Base-by-base conservation (phyloP, 2,888 invertebrate genomes). In the Polietes domitor region DNA sequence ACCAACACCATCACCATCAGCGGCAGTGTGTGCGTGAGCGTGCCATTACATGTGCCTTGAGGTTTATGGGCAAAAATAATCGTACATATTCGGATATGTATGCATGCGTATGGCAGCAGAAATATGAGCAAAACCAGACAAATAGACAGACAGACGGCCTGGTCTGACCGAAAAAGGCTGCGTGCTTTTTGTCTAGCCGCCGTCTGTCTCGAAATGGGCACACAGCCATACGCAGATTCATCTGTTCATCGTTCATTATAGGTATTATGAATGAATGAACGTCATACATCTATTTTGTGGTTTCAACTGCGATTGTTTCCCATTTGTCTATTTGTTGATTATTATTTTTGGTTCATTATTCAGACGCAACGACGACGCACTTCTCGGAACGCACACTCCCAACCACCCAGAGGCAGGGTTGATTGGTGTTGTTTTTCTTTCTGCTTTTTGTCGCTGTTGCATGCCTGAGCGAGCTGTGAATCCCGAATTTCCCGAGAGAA, bases 31-130 rank as follows among this genome's bases (percentile, higher is more conserved):
- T 84, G 78, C 78, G 82, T 76, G 85, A 86, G 86, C 86, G 86
- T 86, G 86, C 85, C 85, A 80, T 76, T 84, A 83, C 86, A 86
- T 86, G 82, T 80, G 83, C 80, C 82, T 81, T 72, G 79, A 74
- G 86, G 86, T 86, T 86, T 84, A 85, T 76, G 21, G 68, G 41
- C 68, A 15, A 68, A 68, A 68, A 68, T 65, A 32, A 41, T 68
- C n/a, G n/a, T n/a, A n/a, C n/a, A n/a, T n/a, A n/a, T n/a, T n/a
- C n/a, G n/a, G n/a, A n/a, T n/a, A 65, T 68, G 21, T 71, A 61
- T 63, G n/a, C 43, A n/a, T n/a, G n/a, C n/a, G n/a, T n/a, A 21
- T 73, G 26, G 24, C 55, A 78, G 26, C 6, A 53, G 21, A 55
- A 53, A 72, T 72, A n/a, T 28, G 55, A 26, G n/a, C 72, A 50